phyloP scores from a whole-genome alignment of 2,797 vertebrate genomes.

The Myotis vivesi region DNA sequence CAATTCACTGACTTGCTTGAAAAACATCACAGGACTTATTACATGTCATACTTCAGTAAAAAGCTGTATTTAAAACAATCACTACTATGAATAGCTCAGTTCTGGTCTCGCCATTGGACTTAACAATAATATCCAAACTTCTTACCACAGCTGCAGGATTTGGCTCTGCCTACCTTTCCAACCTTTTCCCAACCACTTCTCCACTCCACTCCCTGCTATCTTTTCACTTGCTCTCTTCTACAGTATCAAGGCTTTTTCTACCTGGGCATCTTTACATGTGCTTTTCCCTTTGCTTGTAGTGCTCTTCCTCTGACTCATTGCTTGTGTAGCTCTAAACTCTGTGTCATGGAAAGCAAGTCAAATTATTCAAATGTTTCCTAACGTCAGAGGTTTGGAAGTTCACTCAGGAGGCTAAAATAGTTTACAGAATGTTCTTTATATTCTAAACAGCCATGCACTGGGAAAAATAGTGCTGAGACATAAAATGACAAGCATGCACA shows the following conservation, averaged over 20 bases:
- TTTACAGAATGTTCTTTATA: not conserved
- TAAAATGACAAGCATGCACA: not conserved
- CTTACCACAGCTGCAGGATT: not conserved
- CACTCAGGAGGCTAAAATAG: not conserved
- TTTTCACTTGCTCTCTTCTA: not conserved
- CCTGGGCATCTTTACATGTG: not conserved
- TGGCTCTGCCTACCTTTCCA: not conserved
- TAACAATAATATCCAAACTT: not conserved
- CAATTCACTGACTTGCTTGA: not conserved
- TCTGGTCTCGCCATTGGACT: not conserved
- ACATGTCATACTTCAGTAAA: not conserved
- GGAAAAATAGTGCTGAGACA: not conserved
- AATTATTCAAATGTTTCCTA: conserved; percentile 27
- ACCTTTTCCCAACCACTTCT: not conserved
- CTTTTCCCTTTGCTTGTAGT: not conserved
- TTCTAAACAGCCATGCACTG: not conserved
- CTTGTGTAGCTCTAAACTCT: not conserved
- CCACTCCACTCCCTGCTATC: not conserved
- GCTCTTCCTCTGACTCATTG: not conserved
- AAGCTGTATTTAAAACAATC: not conserved
- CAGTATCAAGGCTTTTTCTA: not conserved
- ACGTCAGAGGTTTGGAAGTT: not conserved
- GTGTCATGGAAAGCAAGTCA: not conserved
- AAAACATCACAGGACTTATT: not conserved
- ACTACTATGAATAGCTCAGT: not conserved